phyloP scores from a whole-genome alignment of 2,888 invertebrate species.

The Odontocerum albicorne region DNA sequence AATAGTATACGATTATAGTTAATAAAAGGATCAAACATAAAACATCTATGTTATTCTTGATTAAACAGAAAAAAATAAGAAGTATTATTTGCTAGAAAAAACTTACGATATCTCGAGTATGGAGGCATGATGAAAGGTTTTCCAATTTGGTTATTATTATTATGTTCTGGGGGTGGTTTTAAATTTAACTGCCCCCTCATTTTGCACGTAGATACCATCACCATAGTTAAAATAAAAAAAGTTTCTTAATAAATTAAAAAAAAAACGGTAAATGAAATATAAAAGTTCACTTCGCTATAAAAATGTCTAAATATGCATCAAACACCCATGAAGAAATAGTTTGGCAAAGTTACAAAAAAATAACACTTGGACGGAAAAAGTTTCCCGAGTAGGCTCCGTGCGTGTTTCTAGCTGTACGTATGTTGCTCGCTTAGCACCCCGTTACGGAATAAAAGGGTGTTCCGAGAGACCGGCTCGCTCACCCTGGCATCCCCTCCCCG shows the following conservation, averaged over 20 bases:
- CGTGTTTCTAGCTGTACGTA: no score
- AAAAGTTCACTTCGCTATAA: no score
- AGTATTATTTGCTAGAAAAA: neutral
- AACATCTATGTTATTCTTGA: no score
- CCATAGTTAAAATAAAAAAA: conserved; percentile 21
- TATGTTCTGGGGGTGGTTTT: conserved; percentile 34
- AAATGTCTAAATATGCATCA: no score
- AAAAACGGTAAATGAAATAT: neutral
- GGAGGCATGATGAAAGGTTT: conserved; percentile 27
- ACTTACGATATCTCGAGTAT: conserved; percentile 33
- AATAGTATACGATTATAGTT: no score
- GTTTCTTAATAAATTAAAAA: neutral
- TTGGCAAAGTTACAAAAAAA: no score
- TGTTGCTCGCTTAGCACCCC: conserved; percentile 39
- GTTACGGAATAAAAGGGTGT: conserved; percentile 36
- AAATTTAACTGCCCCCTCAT: conserved; percentile 31
- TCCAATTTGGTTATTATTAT: conserved; percentile 32
- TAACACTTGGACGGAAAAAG: no score
- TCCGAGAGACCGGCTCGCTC: conserved; percentile 9
- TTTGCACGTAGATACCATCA: conserved; percentile 36
- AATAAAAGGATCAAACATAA: no score
- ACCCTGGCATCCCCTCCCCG: conserved; percentile 28
- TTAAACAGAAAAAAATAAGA: neutral
- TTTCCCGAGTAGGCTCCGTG: no score
- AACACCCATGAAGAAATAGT: no score